Base-by-base conservation (phyloP, 2,113 vertebrate species). In the Myotis davidii region DNA sequence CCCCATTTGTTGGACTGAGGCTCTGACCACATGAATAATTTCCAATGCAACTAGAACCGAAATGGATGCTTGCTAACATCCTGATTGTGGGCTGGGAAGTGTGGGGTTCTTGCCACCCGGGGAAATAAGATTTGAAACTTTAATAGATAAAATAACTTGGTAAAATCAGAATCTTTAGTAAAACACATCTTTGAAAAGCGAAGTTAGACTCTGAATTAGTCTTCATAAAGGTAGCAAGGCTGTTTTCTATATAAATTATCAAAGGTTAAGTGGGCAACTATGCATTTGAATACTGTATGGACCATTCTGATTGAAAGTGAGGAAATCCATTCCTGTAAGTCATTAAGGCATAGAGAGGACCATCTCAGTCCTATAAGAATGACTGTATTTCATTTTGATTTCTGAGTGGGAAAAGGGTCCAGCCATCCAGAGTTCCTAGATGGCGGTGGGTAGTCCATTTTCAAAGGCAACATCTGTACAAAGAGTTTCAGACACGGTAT, bases 401-500 rank as follows among this genome's bases (percentile, higher is more conserved):
- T 88, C 37, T 18, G 9, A 83, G 65, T 65, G 76, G 65, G 42
- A 61, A 95, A 82, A 16, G 2, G 59, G 94, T 95, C 9, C 72
- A 79, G 87, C 94, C 91, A 94, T 96, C 85, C 96, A 93, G 92
- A 97, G 83, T 85, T 94, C 85, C 77, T 89, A 59, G 42, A 42
- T 20, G 87, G 73, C 94, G 96, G 85, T 95, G 94, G 88, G 69
- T 74, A 90, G 78, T 84, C 76, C 94, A 69, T 94, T 96, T 73
- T 90, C 65, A 93, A 92, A 94, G 96, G 81, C 69, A 56, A 74
- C 95, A 92, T 97, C 96, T 97, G 64, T 94, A 90, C 32, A 89
- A 96, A 95, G 90, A 90, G 69, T 82, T 97, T 89, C 95, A 96
- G 89, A 92, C 85, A 89, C 77, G 89, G 83, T 93, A 96, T 94